Conservation (phyloP, 1,140 invertebrate genomes). For the Musca domestica region DNA sequence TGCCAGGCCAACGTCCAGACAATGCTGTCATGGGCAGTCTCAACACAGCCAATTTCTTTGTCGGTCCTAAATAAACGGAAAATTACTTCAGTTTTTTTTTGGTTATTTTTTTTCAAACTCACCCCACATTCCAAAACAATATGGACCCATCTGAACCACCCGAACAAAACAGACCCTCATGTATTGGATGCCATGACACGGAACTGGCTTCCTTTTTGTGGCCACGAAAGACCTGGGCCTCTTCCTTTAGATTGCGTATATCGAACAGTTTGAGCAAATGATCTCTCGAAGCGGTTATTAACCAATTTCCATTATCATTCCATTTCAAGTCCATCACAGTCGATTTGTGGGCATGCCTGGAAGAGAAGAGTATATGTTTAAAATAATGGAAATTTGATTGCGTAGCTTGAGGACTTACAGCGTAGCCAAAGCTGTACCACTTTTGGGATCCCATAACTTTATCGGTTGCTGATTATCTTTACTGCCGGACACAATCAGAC, state of each 20-base stretch:
- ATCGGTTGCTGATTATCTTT: constrained; percentile 99
- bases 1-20: constrained; percentile 99
- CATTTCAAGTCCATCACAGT: constrained; percentile 99
- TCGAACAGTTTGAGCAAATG: constrained; percentile 98
- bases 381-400: constrained; percentile 4
- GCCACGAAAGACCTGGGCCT: constrained; percentile 94
- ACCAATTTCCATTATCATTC: constrained; percentile 99
- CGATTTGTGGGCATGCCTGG: constrained; percentile 96
- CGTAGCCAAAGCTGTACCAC: constrained; percentile 83
- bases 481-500: constrained; percentile 94
- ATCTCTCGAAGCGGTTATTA: constrained; percentile 97
- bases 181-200: constrained; percentile 96
- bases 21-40: constrained; percentile 98
- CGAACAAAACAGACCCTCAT: constrained; percentile 93
- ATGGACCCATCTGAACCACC: constrained; percentile 97
- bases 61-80: constrained; percentile 71
- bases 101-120: constrained; percentile 39
- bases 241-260: constrained; percentile 88
- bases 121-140: constrained; percentile 98
- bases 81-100: too few species aligned
- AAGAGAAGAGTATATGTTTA: constrained; percentile 27
- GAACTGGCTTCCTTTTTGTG: constrained; percentile 98
- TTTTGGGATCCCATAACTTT: constrained; percentile 99
- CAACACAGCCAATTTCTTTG: constrained; percentile 96
- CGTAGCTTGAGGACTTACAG: constrained; percentile 56